A percentile compares a stretch with the other conserved stretches of the same genome.
These are phyloP conservation scores for Chelidonichthys spinosus DNA, from an alignment of 2,797 vertebrate genomes.

Conservation along the genomic window DNA sequence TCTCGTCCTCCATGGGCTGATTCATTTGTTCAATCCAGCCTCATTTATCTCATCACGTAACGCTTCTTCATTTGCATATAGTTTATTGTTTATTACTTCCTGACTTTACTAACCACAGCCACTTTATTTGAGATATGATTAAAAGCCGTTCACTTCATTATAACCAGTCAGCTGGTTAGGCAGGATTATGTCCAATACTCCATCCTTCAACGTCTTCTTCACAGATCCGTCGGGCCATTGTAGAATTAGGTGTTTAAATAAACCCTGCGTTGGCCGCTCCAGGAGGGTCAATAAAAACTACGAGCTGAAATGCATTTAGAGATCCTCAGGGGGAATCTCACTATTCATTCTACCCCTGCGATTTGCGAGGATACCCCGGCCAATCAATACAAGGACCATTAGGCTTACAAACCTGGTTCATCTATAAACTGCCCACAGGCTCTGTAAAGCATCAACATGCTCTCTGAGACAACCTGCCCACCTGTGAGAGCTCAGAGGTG, in stretches of 20 bases:
- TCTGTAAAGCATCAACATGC: conserved; percentile 53
- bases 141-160: conserved; percentile 39
- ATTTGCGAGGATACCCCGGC: conserved; percentile 72
- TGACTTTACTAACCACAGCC: conserved; percentile 33
- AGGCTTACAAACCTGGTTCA: conserved; percentile 81
- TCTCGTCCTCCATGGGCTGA: conserved; percentile 28
- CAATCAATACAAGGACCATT: conserved; percentile 86
- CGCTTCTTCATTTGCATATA: conserved; percentile 38
- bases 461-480: conserved; percentile 41
- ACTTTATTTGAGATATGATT: conserved; percentile 23
- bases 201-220: conserved; percentile 27
- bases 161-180: conserved; percentile 30
- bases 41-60: conserved; percentile 55
- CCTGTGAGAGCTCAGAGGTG: conserved; percentile 34
- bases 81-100: conserved; percentile 49
- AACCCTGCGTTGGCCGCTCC: conserved; percentile 59
- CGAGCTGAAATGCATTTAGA: conserved; percentile 72
- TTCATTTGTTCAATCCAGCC: conserved; percentile 49
- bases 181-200: conserved; percentile 25
- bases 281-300: conserved; percentile 78
- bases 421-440: conserved; percentile 71
- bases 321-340: conserved; percentile 73
- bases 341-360: conserved; percentile 69
- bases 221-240: conserved; percentile 57
- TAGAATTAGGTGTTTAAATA: conserved; percentile 78